Evolutionary conservation across 1,140 invertebrate species (phyloP), one percentile per base, ranked within the genome.

Genomic region (Drosophila kanapiae): DNA sequence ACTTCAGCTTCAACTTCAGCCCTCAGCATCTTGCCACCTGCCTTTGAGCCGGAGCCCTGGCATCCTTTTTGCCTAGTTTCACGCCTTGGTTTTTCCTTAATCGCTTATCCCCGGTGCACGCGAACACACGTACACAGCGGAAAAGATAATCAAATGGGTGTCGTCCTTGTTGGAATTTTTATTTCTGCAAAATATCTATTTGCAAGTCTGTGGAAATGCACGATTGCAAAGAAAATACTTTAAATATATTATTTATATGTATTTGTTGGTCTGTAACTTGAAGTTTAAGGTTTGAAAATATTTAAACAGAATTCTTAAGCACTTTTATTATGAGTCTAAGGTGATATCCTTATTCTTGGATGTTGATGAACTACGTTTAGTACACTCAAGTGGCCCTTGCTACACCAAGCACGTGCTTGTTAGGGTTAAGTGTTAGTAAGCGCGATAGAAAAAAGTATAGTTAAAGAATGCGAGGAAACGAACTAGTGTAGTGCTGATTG

Each of bases 71-170:
- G 72, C 72, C 77, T 70, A 87, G 80, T 90, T 87, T 78, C 59
- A 77, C 70, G 80, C 84, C 74, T 83, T 84, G 85, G 63, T 80
- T 77, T 88, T 88, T 78, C 61, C 62, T 80, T 84, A 87, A 87
- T 87, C 85, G 85, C 74, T 90, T 90, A 82, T 82, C 60, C 65
- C 53, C 53, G 60, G 59, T 62, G 48, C 29, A 54, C 40, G 23
- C 29, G 35, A 23, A 33, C 29, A 35, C 29, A 67, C 14, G 18
- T 10, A 33, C 43, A 48, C 43, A 49, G 62, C 33, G 58, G 8
- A 35, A 62, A 65, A 62, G 53, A 65, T 33, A 42, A 29, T 35
- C 7, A 43, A 60, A 42, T 60, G 33, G 43, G 45, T 18, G 16
- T 10, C 33, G 18, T 16, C 3, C 27, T 14, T 10, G 6, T 14